Percentiles rank a stretch among this genome's conserved stretches.
These are phyloP conservation scores for Acrocyrtus sp. DNA, from an alignment of 2,888 invertebrate species.

Conservation along the genomic window DNA sequence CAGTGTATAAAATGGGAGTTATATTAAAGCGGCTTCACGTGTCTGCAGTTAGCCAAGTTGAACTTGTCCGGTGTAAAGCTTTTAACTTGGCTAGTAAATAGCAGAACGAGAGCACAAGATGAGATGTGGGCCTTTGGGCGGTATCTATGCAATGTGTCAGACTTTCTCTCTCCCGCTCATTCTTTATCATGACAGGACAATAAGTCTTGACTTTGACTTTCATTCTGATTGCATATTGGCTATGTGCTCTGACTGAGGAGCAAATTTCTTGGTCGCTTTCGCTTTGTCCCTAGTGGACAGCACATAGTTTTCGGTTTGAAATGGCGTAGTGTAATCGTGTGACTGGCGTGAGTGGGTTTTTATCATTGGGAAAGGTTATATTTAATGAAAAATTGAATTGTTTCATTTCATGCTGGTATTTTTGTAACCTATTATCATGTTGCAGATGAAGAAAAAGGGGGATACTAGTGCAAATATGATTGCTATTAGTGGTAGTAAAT, in stretches of 20 bases:
- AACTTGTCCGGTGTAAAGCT: not conserved
- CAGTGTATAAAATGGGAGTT: no score
- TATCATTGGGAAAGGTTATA: not conserved
- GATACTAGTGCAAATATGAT: not conserved
- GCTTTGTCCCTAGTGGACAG: no score
- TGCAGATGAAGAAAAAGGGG: not conserved
- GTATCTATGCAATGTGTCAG: no score
- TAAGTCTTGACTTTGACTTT: slow-evolving; percentile 22
- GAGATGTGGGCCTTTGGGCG: slow-evolving; percentile 9
- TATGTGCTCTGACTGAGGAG: not conserved
- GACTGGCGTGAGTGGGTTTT: no score
- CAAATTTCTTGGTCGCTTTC: no score
- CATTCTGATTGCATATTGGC: not conserved
- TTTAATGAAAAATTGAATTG: not conserved
- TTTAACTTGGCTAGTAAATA: no score
- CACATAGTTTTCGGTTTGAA: no score
- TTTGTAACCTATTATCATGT: not conserved
- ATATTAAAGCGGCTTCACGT: not conserved
- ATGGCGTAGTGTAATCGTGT: no score
- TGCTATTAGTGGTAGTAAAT: not conserved
- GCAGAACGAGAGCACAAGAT: no score
- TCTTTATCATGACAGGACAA: slow-evolving; percentile 13
- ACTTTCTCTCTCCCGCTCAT: not conserved
- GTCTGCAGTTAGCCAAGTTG: no score
- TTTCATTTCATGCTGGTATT: not conserved